Evolutionary conservation across 2,113 vertebrate genomes (phyloP).

Genomic region (Ictalurus furcatus): DNA sequence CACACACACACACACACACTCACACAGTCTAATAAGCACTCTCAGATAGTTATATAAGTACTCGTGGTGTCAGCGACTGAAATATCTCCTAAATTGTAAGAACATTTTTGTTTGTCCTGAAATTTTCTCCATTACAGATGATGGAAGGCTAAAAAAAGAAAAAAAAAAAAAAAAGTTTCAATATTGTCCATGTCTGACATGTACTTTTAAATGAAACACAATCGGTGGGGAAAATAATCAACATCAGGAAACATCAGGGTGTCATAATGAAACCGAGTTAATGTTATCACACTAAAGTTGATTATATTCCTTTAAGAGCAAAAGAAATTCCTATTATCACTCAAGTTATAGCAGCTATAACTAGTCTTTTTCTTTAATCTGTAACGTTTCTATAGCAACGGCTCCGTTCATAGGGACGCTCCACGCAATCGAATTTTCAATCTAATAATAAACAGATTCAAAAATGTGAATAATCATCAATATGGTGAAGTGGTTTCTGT

Average conservation of each 20-base stretch:
- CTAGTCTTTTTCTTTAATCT: neutral
- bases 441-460: neutral
- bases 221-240: neutral
- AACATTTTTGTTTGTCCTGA: neutral
- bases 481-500: neutral
- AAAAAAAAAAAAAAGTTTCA: neutral
- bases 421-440: neutral
- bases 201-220: neutral
- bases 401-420: neutral
- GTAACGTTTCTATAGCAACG: neutral
- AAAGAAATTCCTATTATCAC: neutral
- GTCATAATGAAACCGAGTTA: neutral
- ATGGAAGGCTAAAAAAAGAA: neutral
- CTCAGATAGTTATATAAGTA: slow-evolving; percentile 27
- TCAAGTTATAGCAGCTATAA: neutral
- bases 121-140: neutral
- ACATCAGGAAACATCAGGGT: neutral
- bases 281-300: neutral
- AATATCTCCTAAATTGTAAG: slow-evolving; percentile 7
- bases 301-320: neutral
- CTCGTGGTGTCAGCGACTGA: neutral
- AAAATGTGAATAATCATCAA: neutral
- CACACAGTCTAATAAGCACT: slow-evolving; percentile 24
- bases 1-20: slow-evolving; percentile 32
- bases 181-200: neutral